phyloP scores from a whole-genome alignment of 2,113 vertebrate species.

The Austrofundulus limnaeus region DNA sequence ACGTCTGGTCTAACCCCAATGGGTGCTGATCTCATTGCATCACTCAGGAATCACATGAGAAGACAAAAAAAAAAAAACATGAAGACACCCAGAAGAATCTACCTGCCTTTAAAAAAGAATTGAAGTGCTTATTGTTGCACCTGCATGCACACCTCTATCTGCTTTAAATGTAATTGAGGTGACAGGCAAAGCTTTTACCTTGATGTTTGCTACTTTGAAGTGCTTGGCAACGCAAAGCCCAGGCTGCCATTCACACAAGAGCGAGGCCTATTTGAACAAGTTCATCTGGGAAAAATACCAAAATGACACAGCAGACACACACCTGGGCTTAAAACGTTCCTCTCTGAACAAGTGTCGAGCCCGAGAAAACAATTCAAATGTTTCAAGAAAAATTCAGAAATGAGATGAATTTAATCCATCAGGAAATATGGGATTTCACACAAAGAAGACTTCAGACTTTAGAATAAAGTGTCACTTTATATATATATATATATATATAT shows the following conservation, averaged over 20 bases:
- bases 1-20: background rate
- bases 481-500: conserved; percentile 31
- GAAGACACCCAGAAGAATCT: background rate
- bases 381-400: conserved; percentile 64
- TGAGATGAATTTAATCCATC: conserved; percentile 59
- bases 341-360: conserved; percentile 61
- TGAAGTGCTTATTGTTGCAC: conserved; percentile 58
- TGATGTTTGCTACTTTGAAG: conserved; percentile 79
- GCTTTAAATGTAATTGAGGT: conserved; percentile 69
- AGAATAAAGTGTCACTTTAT: conserved; percentile 31
- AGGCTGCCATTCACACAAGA: conserved; percentile 63
- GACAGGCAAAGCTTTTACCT: conserved; percentile 77
- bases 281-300: conserved; percentile 72
- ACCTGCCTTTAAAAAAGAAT: conserved; percentile 23
- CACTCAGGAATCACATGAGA: conserved; percentile 1
- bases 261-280: conserved; percentile 75
- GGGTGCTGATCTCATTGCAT: conserved; percentile 7
- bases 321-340: conserved; percentile 63
- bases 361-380: conserved; percentile 65
- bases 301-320: conserved; percentile 69
- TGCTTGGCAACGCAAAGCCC: conserved; percentile 63
- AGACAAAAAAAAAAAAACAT: background rate
- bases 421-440: conserved; percentile 28
- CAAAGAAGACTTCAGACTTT: conserved; percentile 23
- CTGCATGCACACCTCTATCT: conserved; percentile 50